Base-by-base conservation (phyloP, 2,797 vertebrate species). In the Galagoides demidoff region DNA sequence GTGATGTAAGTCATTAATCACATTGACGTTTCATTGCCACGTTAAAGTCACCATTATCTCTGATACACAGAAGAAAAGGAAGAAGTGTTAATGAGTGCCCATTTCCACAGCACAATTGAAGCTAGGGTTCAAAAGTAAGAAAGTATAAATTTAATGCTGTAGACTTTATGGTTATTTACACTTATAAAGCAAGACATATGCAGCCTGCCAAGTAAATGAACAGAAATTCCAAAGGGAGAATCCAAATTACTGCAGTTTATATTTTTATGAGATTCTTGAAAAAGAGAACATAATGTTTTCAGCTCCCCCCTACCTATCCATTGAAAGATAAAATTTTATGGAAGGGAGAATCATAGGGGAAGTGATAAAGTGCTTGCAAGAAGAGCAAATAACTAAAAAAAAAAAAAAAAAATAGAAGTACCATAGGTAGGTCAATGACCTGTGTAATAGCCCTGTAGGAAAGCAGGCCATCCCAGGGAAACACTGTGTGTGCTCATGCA, bases 41-140 rank as follows among this genome's bases (percentile, higher is more conserved):
- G n/a, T 22, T 85, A 37, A 79, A 68, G 6, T 92, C 17, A 74
- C n/a, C 13, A 66, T 85, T 29, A 74, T 34, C 73, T 85, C 90
- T 22, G 17, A 1, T 77, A 70, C n/a, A 57, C 19, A 87, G 27
- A 57, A 89, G 14, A 20, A 93, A 45, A 74, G 4, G 34, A n/a
- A 79, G 16, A 97, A 59, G 43, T 1, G 49, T 1, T 59, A 78
- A 39, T 66, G 27, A 89, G 52, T 2, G 71, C 13, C 22, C 12
- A 37, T 93, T 95, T 74, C 19, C 39, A 85, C 37, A 93, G n/a
- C 11, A 82, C 12, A 89, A 94, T 17, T 7, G 85, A 73, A 87
- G n/a, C 4, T 37, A 57, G 2, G 20, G 17, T 49, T 77, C 12
- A 76, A 78, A 88, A 68, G 4, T 89, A 3, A 90, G 77, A 11